Evolutionary conservation across 1,140 invertebrate species (phyloP).

Genomic region (Gonioctena quinquepunctata): DNA sequence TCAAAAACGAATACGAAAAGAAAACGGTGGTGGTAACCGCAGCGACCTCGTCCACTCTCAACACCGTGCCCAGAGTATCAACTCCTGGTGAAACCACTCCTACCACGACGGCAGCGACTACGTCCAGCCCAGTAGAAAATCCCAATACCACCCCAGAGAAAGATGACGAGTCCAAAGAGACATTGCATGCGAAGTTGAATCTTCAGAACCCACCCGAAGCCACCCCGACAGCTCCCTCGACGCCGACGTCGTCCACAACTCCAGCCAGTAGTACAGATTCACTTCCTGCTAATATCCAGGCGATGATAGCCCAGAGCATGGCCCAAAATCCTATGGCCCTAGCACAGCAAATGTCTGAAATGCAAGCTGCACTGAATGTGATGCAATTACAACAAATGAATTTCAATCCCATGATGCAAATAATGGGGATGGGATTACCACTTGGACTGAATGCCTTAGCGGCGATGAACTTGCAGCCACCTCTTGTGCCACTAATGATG

Average conservation of each 20-base stretch:
- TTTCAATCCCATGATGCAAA: constrained; percentile 81
- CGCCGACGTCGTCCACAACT: constrained; percentile 62
- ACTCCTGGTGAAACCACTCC: constrained; percentile 55
- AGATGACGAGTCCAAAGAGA: constrained; percentile 61
- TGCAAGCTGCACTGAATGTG: constrained; percentile 84
- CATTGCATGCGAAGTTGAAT: constrained; percentile 54
- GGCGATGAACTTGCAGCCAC: constrained; percentile 86
- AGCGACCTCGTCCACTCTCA: constrained; percentile 62
- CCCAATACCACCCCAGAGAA: constrained; percentile 59
- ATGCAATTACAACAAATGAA: constrained; percentile 86
- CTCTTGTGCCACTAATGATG: constrained; percentile 88
- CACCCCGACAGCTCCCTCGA: constrained; percentile 65
- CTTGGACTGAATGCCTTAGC: constrained; percentile 81
- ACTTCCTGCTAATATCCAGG: constrained; percentile 57
- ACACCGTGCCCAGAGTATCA: constrained; percentile 63
- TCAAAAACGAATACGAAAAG: constrained; percentile 84
- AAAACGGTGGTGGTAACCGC: constrained; percentile 73
- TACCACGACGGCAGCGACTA: constrained; percentile 31
- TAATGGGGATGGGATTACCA: constrained; percentile 83
- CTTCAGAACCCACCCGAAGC: constrained; percentile 60
- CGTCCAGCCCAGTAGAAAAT: constrained; percentile 46
- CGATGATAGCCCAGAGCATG: constrained; percentile 57
- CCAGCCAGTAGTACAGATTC: constrained; percentile 70
- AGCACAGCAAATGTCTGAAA: constrained; percentile 80
- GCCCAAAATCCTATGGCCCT: constrained; percentile 63